Evolutionary conservation across 2,888 invertebrate species (phyloP), one percentile per base, ranked within the genome.

Genomic region (Eilema depressum): DNA sequence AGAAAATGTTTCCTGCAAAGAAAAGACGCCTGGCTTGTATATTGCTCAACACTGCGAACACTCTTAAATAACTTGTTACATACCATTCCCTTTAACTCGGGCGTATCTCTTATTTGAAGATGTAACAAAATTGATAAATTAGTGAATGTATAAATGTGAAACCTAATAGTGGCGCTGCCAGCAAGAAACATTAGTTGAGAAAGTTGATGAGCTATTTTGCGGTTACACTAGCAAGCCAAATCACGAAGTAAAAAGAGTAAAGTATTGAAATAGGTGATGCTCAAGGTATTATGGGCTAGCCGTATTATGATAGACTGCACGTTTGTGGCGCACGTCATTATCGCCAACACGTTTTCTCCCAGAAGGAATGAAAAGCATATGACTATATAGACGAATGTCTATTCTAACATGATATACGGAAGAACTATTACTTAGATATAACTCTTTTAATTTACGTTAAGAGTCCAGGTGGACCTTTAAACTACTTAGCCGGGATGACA

Each of bases 121-220:
- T 41, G 0, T 14, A 4, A 41, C 41, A 41, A 3, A 41, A 41
- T 41, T 14, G 17, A 41, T 17, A 41, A 33, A 62, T 53, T n/a
- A 53, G n/a, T 53, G 20, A n/a, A 53, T n/a, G 53, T 53, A 53
- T 53, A n/a, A 53, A n/a, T n/a, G n/a, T n/a, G n/a, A n/a, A 53
- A 53, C n/a, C 10, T n/a, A 17, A 7, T 53, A 53, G 7, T 17
- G 53, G 4, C n/a, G 0, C n/a, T 20, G 4, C 10, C 5, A 53
- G n/a, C 2, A n/a, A 7, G n/a, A n/a, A n/a, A 53, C 20, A n/a
- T 53, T 4, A 41, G 3, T 47, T 47, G 17, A n/a, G 53, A 53
- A 53, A 53, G 53, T 53, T 53, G 53, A 53, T 53, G 53, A 53
- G 53, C n/a, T 20, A 14, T 47, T 53, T 53, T 53, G 2, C 20